Conservation (phyloP, 2,797 vertebrate genomes). For the Poeciliopsis infans region DNA sequence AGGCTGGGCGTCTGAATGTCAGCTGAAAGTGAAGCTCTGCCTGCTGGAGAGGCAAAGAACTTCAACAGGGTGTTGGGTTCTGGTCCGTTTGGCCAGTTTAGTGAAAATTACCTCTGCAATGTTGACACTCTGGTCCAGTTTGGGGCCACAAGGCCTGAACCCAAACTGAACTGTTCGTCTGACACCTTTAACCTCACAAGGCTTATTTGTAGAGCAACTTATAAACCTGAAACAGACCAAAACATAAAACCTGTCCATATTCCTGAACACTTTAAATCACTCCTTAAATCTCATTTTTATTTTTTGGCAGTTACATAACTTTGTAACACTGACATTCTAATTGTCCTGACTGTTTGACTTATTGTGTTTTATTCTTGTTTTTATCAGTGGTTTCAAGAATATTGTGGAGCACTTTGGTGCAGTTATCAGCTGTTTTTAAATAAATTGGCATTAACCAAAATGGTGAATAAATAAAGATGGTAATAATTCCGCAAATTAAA, state of each 20-base stretch:
- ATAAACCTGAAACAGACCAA: neutral
- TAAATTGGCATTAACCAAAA: neutral
- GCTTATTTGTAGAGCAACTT: neutral
- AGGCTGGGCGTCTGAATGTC: constrained; percentile 26
- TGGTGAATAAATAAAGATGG: neutral
- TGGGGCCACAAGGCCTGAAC: neutral
- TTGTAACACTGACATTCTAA: too few species aligned
- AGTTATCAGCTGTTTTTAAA: too few species aligned
- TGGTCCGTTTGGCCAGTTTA: neutral
- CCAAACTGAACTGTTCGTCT: neutral
- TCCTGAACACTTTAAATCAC: too few species aligned
- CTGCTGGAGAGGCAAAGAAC: neutral
- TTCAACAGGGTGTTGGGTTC: neutral
- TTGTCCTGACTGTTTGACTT: too few species aligned
- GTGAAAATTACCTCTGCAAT: neutral
- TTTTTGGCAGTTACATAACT: too few species aligned
- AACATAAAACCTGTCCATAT: too few species aligned
- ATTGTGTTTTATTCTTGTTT: too few species aligned
- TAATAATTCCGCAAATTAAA: neutral
- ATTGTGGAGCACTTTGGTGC: too few species aligned
- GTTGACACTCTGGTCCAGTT: neutral
- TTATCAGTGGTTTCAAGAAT: too few species aligned
- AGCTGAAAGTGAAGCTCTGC: constrained; percentile 21
- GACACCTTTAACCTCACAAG: neutral
- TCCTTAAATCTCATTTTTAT: too few species aligned